Conservation (phyloP, 2,888 invertebrate species). For the Netelia melanura region DNA sequence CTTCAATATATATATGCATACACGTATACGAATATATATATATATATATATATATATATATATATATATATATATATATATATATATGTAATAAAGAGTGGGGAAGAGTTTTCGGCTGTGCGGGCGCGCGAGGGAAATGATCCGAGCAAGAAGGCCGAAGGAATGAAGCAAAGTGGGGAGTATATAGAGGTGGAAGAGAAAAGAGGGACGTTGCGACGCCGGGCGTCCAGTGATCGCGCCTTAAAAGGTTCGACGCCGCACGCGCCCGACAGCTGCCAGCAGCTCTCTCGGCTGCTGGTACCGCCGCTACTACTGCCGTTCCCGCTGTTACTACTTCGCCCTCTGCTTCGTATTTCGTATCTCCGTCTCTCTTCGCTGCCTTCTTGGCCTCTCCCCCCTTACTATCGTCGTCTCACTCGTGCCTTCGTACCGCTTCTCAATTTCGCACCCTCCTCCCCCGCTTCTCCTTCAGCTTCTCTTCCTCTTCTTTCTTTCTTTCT, state of each 20-base stretch:
- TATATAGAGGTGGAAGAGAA: constrained; percentile 66
- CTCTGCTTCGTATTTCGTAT: constrained; percentile 25
- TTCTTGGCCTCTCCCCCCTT: constrained; percentile 19
- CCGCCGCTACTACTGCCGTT: constrained; percentile 9
- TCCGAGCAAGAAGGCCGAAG: constrained; percentile 7
- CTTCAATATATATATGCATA: background rate
- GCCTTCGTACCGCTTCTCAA: constrained; percentile 31
- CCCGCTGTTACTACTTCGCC: constrained; percentile 33
- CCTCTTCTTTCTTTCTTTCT: background rate
- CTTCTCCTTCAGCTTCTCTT: constrained; percentile 20
- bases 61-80: background rate
- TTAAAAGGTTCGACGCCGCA: constrained; percentile 85
- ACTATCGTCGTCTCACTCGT: constrained; percentile 19
- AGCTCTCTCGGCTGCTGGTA: constrained; percentile 35
- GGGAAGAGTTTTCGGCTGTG: constrained; percentile 2
- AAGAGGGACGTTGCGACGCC: constrained; percentile 82
- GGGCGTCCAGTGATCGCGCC: constrained; percentile 84
- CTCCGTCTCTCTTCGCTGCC: constrained; percentile 30
- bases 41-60: background rate
- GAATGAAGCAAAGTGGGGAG: constrained; percentile 10
- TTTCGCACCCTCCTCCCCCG: constrained; percentile 31
- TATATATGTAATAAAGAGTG: background rate
- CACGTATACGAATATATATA: background rate
- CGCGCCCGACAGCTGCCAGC: constrained; percentile 84
- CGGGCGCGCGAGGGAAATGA: constrained; percentile 7